Conservation (phyloP, 2,888 invertebrate species). For the Coelopa pilipes region DNA sequence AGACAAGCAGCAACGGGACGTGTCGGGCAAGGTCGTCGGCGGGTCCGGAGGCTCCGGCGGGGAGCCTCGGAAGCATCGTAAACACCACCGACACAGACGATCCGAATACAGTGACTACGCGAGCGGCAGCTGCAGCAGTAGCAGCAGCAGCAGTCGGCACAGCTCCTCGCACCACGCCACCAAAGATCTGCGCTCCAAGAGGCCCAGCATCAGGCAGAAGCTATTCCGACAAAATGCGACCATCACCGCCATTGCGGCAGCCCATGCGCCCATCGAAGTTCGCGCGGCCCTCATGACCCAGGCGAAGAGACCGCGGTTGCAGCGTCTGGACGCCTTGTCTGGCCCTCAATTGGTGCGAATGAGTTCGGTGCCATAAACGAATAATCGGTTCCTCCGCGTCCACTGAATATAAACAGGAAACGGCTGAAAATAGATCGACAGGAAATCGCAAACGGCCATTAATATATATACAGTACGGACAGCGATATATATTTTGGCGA, state of each 20-base stretch:
- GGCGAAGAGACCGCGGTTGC: constrained; percentile 40
- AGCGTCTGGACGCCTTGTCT: constrained; percentile 41
- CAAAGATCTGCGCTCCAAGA: constrained; percentile 50
- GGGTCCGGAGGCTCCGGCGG: neutral
- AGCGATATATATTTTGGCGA: neutral
- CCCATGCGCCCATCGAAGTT: neutral
- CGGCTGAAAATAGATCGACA: constrained; percentile 21
- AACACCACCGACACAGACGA: constrained; percentile 46
- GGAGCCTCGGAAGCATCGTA: constrained; percentile 42
- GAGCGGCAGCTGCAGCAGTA: constrained; percentile 30
- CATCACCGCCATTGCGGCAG: constrained; percentile 19
- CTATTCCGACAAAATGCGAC: constrained; percentile 55
- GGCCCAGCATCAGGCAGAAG: constrained; percentile 59
- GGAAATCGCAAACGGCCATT: constrained; percentile 25
- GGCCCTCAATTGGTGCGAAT: constrained; percentile 44
- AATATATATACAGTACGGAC: constrained; percentile 6
- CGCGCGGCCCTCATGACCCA: constrained; percentile 21
- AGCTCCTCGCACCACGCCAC: constrained; percentile 48
- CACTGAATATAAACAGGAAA: constrained; percentile 28
- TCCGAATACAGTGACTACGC: neutral
- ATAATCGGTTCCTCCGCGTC: neutral
- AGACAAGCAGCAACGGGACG: constrained; percentile 35
- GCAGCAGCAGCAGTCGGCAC: constrained; percentile 39
- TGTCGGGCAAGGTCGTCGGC: neutral
- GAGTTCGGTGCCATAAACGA: constrained; percentile 44